Evolutionary conservation across 2,888 invertebrate species (phyloP).

Genomic region (Parelbella ahira): DNA sequence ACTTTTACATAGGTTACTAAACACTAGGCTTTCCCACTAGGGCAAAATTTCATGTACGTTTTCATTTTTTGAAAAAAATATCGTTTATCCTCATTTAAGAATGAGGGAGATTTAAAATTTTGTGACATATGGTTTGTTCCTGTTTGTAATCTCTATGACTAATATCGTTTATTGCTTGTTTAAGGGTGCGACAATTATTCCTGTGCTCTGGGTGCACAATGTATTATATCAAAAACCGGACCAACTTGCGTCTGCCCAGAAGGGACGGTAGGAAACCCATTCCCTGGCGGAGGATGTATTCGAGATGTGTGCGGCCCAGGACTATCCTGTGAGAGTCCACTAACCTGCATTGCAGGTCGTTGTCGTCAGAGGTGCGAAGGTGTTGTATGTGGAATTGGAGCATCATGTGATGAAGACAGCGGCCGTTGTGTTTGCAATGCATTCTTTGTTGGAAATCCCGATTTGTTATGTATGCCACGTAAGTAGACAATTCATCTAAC

Average conservation of each 20-base stretch:
- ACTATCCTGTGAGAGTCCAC: conserved; percentile 87
- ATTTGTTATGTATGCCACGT: conserved; percentile 95
- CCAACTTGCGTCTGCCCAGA: conserved; percentile 94
- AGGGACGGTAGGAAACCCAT: conserved; percentile 93
- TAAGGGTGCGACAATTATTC: conserved; percentile 87
- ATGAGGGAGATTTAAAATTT: too few species aligned
- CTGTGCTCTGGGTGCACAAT: conserved; percentile 91
- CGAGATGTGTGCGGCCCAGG: conserved; percentile 90
- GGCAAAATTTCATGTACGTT: too few species aligned
- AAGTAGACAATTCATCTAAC: too few species aligned
- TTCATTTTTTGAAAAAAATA: too few species aligned
- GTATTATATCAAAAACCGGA: conserved; percentile 90
- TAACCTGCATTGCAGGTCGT: conserved; percentile 91
- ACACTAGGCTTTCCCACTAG: too few species aligned
- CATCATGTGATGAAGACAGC: conserved; percentile 88
- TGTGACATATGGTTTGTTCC: too few species aligned
- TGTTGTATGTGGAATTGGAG: conserved; percentile 93
- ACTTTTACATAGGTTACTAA: too few species aligned
- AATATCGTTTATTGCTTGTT: conserved; percentile 37
- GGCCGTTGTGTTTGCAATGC: conserved; percentile 93
- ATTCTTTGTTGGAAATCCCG: conserved; percentile 93
- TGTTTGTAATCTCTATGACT: too few species aligned
- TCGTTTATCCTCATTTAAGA: too few species aligned
- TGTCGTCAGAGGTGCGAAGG: conserved; percentile 94
- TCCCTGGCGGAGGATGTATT: conserved; percentile 92